These are phyloP conservation scores for Gila orcuttii DNA, from an alignment of 2,113 vertebrate genomes.

Conservation along the genomic window DNA sequence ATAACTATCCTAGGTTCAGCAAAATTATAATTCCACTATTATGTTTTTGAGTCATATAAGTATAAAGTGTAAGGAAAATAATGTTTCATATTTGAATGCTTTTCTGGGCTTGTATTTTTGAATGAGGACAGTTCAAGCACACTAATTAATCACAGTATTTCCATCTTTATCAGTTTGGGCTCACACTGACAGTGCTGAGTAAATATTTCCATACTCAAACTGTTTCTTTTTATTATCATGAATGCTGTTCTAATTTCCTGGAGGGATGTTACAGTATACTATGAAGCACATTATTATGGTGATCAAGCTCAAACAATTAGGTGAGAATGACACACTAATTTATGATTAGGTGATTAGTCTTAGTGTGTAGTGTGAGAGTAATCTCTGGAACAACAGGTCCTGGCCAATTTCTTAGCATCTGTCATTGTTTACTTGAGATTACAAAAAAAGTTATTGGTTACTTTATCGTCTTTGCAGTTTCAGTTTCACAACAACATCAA, in stretches of 20 bases:
- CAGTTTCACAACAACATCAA: conserved; percentile 21
- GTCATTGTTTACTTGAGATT: conserved; percentile 30
- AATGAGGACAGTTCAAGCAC: background rate
- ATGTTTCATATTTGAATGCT: too few species aligned
- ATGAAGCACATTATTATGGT: conserved; percentile 9
- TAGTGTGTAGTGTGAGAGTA: conserved; percentile 20
- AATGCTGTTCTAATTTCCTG: conserved; percentile 43
- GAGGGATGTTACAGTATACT: background rate
- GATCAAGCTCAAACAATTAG: background rate
- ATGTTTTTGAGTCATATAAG: background rate
- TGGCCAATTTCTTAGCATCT: conserved; percentile 4
- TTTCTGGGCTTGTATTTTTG: background rate
- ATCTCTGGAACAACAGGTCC: conserved; percentile 8
- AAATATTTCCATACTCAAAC: conserved; percentile 35
- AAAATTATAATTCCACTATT: background rate
- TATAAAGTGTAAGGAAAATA: too few species aligned
- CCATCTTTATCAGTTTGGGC: background rate
- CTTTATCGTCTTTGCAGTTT: conserved; percentile 15
- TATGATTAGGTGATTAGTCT: conserved; percentile 3
- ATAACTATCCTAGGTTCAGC: background rate
- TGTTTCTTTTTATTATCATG: conserved; percentile 28
- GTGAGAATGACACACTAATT: conserved; percentile 6
- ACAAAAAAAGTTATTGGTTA: background rate
- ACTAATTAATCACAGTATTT: background rate
- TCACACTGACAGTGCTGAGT: conserved; percentile 19